These are phyloP conservation scores for Stenoptilia bipunctidactyla DNA, from an alignment of 2,888 invertebrate species.

Conservation along the genomic window DNA sequence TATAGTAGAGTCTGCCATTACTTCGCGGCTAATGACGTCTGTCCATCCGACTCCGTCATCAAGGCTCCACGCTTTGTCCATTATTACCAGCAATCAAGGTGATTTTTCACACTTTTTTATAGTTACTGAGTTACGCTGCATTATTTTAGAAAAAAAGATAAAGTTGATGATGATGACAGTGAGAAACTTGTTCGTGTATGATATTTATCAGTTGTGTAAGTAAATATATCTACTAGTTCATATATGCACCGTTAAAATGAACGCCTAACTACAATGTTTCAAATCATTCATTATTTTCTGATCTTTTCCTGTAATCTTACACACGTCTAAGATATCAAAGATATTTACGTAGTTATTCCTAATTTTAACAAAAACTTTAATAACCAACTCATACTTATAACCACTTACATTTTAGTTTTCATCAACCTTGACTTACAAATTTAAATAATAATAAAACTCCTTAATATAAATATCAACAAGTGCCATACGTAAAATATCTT, in stretches of 20 bases:
- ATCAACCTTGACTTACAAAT: too few species aligned
- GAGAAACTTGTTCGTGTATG: constrained; percentile 5
- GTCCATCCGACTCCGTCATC: constrained; percentile 51
- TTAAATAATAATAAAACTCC: not conserved
- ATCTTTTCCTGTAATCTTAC: too few species aligned
- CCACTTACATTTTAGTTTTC: too few species aligned
- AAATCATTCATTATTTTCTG: too few species aligned
- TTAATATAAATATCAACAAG: not conserved
- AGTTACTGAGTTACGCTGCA: constrained; percentile 45
- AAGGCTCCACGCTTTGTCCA: constrained; percentile 41
- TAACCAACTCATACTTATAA: too few species aligned
- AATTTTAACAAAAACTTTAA: too few species aligned
- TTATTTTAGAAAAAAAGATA: constrained; percentile 25
- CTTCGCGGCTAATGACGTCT: constrained; percentile 58
- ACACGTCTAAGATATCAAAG: too few species aligned
- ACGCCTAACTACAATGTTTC: too few species aligned
- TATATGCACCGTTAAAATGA: too few species aligned
- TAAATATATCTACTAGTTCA: too few species aligned
- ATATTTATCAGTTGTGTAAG: constrained; percentile 9
- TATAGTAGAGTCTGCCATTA: constrained; percentile 57
- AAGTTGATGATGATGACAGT: too few species aligned
- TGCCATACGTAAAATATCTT: constrained; percentile 19
- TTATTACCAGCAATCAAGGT: constrained; percentile 68
- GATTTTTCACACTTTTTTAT: constrained; percentile 69
- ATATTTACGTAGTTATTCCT: too few species aligned